phyloP scores from a whole-genome alignment of 2,113 vertebrate genomes.

The Gorsachius goisagi region DNA sequence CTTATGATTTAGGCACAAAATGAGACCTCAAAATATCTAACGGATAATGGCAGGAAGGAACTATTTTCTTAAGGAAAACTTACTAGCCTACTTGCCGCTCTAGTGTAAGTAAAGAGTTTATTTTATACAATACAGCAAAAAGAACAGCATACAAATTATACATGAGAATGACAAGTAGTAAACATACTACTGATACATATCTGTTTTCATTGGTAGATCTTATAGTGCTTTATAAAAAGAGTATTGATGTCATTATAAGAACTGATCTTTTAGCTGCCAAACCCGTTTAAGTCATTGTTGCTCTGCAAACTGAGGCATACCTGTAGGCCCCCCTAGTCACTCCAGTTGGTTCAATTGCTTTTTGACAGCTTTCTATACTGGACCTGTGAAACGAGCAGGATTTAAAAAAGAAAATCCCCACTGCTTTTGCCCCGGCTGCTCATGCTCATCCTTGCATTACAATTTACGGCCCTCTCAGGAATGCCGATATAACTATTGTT shows the following conservation, averaged over 20 bases:
- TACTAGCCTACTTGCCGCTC: conserved; percentile 15
- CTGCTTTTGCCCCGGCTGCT: not conserved
- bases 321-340: not conserved
- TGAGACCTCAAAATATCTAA: conserved; percentile 23
- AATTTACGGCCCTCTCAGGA: not conserved
- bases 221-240: not conserved
- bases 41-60: conserved; percentile 24
- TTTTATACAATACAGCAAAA: conserved; percentile 19
- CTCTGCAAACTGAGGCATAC: not conserved
- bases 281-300: not conserved
- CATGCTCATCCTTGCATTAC: not conserved
- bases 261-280: not conserved
- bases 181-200: not conserved
- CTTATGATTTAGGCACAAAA: conserved; percentile 63
- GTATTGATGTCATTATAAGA: not conserved
- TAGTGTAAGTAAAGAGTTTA: not conserved
- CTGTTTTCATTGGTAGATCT: not conserved
- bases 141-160: not conserved
- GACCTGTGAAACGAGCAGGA: not conserved
- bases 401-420: not conserved
- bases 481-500: not conserved
- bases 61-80: conserved; percentile 44
- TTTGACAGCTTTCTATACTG: not conserved
- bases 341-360: not conserved
- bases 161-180: not conserved